A percentile compares a stretch with the other conserved stretches of the same genome.
Conservation (phyloP, 2,113 vertebrate genomes). For the Channa maculata region DNA sequence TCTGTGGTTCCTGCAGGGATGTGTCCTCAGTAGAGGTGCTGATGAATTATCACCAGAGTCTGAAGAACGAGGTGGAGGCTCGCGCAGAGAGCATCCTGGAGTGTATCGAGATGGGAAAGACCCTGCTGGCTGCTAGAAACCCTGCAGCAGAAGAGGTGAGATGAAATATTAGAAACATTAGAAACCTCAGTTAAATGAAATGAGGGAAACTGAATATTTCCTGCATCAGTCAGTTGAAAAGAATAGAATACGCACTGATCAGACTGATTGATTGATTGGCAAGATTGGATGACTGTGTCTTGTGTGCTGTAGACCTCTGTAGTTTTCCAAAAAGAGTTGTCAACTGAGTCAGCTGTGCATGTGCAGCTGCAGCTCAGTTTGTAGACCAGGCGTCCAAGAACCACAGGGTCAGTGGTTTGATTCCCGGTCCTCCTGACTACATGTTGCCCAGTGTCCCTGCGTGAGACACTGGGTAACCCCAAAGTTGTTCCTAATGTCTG, state of each 20-base stretch:
- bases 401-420: too few relatives aligned
- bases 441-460: too few relatives aligned
- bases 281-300: too few relatives aligned
- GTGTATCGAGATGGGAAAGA: constrained; percentile 93
- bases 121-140: constrained; percentile 88
- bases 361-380: too few relatives aligned
- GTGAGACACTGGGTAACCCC: too few relatives aligned
- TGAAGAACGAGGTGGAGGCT: constrained; percentile 92
- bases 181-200: background rate
- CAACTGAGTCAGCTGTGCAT: too few relatives aligned
- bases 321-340: too few relatives aligned
- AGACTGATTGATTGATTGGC: background rate
- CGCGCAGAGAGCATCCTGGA: constrained; percentile 83
- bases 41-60: constrained; percentile 95
- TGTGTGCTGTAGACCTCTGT: too few relatives aligned
- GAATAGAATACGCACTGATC: too few relatives aligned
- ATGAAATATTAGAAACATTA: background rate
- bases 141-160: constrained; percentile 90
- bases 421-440: too few relatives aligned
- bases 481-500: too few relatives aligned
- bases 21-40: constrained; percentile 95
- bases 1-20: constrained; percentile 83
- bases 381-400: too few relatives aligned
- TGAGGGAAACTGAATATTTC: background rate
- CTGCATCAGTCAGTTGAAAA: background rate